Conservation (phyloP, 64 coral and sea anemone genomes). For the Montipora foliosa region DNA sequence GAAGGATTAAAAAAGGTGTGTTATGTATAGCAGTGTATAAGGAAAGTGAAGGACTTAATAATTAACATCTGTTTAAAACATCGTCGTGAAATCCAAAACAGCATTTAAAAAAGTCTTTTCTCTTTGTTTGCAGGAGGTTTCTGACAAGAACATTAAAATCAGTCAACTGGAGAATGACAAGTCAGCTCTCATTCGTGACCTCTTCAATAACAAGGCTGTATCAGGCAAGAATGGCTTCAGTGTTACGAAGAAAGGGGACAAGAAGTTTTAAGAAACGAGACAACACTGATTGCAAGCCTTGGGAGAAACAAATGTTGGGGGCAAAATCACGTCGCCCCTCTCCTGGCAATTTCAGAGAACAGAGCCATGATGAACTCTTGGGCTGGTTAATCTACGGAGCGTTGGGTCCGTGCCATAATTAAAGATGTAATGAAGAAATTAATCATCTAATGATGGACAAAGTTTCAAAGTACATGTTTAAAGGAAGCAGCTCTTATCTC, state of each 20-base stretch:
- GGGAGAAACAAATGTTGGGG: background rate
- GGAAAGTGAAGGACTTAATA: background rate
- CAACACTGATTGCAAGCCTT: background rate
- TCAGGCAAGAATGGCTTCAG: constrained; percentile 38
- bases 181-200: constrained; percentile 81
- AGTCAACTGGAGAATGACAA: constrained; percentile 87
- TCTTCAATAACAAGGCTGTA: constrained; percentile 71
- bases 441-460: too few species aligned
- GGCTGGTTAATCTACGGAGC: too few species aligned
- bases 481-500: too few species aligned
- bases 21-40: background rate
- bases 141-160: constrained; percentile 76
- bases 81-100: too few species aligned
- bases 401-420: too few species aligned
- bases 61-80: background rate
- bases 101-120: background rate
- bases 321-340: background rate
- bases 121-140: constrained; percentile 61
- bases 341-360: background rate
- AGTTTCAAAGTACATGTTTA: too few species aligned
- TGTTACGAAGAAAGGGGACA: background rate
- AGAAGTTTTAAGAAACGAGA: constrained; percentile 8
- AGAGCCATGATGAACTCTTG: background rate
- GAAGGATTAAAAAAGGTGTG: constrained; percentile 33
- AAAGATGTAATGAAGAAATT: too few species aligned